These are phyloP conservation scores for Amphipyra berbera DNA, from an alignment of 2,888 invertebrate genomes.

Conservation along the genomic window DNA sequence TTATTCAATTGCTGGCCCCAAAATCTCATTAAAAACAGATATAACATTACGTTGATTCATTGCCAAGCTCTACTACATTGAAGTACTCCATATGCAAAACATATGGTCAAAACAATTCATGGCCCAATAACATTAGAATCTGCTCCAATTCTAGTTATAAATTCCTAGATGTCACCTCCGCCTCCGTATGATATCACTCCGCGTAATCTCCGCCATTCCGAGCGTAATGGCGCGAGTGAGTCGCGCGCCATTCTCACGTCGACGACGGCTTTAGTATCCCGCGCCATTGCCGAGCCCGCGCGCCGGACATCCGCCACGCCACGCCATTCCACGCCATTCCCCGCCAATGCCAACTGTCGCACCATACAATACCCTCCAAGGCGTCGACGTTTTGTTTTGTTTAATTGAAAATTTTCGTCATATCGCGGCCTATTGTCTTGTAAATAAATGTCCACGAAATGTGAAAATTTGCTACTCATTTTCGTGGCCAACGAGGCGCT, in stretches of 20 bases:
- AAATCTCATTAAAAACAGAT: constrained; percentile 9
- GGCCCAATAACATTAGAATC: constrained; percentile 12
- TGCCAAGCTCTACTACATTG: constrained; percentile 7
- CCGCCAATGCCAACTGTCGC: constrained; percentile 70
- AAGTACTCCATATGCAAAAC: constrained; percentile 11
- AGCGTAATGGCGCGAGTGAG: constrained; percentile 72
- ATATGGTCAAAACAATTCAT: constrained; percentile 28
- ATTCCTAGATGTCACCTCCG: constrained; percentile 53
- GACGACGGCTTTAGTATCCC: constrained; percentile 60
- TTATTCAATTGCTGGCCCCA: not conserved
- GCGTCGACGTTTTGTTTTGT: constrained; percentile 79
- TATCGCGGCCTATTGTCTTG: constrained; percentile 76
- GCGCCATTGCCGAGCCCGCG: constrained; percentile 63
- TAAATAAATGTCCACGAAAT: constrained; percentile 59
- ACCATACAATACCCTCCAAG: constrained; percentile 76
- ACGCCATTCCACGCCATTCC: constrained; percentile 66
- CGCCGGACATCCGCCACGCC: constrained; percentile 78
- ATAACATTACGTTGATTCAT: constrained; percentile 22
- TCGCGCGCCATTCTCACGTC: constrained; percentile 63
- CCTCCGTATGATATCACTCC: constrained; percentile 67
- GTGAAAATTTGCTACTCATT: constrained; percentile 43
- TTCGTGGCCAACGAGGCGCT: constrained; percentile 25
- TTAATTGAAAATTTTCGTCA: constrained; percentile 86
- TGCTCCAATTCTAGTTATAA: constrained; percentile 47
- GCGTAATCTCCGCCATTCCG: constrained; percentile 72